Conservation (phyloP, 2,113 vertebrate species). For the rat (Rattus norvegicus) region GRCr8 NC_086028.1:73261001-73261500, state of each 20-base stretch:
- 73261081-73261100: background rate
- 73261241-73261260: background rate
- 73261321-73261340: background rate
- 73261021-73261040: background rate
- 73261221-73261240: background rate
- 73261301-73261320: background rate
- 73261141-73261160: background rate
- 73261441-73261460: background rate
- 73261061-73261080: background rate
- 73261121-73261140: background rate
- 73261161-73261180: background rate
- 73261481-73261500: background rate
- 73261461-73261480: background rate
- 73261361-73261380: no score
- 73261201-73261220: background rate
- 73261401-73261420: background rate
- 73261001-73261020: background rate
- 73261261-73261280: background rate
- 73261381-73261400: background rate
- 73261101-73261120: background rate
- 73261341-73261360: background rate
- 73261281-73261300: background rate
- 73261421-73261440: background rate
- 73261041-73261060: background rate
- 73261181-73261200: background rate